Conservation (phyloP, 2,113 vertebrate species). For the Salvelinus sp. region DNA sequence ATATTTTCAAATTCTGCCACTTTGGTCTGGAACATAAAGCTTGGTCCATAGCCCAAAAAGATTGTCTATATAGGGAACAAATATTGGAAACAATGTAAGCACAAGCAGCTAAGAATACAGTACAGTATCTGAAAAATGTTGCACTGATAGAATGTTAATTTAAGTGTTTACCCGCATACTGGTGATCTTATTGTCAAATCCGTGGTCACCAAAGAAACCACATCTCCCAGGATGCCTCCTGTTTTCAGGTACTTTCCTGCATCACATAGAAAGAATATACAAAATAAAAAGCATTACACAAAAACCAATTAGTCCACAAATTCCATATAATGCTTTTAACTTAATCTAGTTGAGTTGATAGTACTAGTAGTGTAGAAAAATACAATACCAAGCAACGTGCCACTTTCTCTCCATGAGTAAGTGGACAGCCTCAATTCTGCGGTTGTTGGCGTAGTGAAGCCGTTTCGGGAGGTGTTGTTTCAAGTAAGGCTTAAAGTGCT, state of each 20-base stretch:
- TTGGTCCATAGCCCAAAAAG: conserved; percentile 92
- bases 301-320: not conserved
- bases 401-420: conserved; percentile 92
- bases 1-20: conserved; percentile 97
- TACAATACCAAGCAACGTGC: conserved; percentile 86
- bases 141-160: too few species aligned
- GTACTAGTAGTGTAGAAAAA: not conserved
- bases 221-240: conserved; percentile 80
- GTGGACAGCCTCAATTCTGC: conserved; percentile 95
- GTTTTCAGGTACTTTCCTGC: conserved; percentile 84
- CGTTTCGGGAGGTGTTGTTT: conserved; percentile 95
- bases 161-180: conserved; percentile 89
- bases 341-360: not conserved
- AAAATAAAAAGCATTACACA: not conserved
- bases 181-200: conserved; percentile 96
- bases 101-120: not conserved
- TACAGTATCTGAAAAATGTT: not conserved
- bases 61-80: conserved; percentile 81
- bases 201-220: conserved; percentile 92
- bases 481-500: conserved; percentile 95
- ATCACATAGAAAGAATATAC: conserved; percentile 11
- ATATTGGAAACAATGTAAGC: not conserved
- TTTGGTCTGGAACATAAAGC: conserved; percentile 89
- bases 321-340: too few species aligned
- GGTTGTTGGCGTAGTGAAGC: conserved; percentile 93